Conservation (phyloP, 1,140 invertebrate genomes). For the Drosophila tristis region DNA sequence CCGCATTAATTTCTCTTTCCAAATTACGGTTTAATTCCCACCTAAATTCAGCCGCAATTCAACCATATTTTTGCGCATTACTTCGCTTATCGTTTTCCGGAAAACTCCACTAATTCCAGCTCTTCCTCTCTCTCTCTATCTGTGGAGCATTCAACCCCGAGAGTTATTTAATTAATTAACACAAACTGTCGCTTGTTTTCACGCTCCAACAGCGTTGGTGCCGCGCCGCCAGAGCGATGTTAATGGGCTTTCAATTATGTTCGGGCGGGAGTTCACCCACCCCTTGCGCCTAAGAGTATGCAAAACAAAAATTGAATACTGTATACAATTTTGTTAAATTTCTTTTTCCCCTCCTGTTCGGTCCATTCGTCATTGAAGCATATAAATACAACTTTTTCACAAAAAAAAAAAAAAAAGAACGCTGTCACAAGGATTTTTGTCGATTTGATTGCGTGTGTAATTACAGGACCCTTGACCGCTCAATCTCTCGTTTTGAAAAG, state of each 20-base stretch:
- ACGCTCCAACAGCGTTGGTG: slow-evolving; percentile 53
- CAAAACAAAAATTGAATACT: slow-evolving; percentile 30
- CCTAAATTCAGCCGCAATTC: not conserved
- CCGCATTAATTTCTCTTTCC: too few species aligned
- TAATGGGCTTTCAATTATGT: slow-evolving; percentile 74
- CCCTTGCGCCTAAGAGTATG: slow-evolving; percentile 27
- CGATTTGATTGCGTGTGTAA: slow-evolving; percentile 76
- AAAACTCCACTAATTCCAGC: slow-evolving; percentile 20
- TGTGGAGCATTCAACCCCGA: slow-evolving; percentile 7
- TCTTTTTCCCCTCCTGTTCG: slow-evolving; percentile 36
- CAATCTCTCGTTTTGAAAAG: slow-evolving; percentile 15
- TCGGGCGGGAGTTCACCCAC: not conserved
- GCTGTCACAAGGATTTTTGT: slow-evolving; percentile 71
- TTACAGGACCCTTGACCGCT: slow-evolving; percentile 39
- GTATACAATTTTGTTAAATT: slow-evolving; percentile 3
- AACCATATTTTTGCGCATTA: too few species aligned
- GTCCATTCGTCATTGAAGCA: slow-evolving; percentile 25
- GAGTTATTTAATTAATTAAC: slow-evolving; percentile 78
- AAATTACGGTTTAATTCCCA: not conserved
- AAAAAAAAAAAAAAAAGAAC: slow-evolving; percentile 37
- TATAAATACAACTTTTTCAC: slow-evolving; percentile 62
- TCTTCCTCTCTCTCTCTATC: slow-evolving; percentile 13
- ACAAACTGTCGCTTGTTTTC: slow-evolving; percentile 66
- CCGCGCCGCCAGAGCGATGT: slow-evolving; percentile 37
- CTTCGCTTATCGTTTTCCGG: not conserved